Base-by-base conservation (phyloP, 2,113 vertebrate genomes). In the Halcyon malimbica region DNA sequence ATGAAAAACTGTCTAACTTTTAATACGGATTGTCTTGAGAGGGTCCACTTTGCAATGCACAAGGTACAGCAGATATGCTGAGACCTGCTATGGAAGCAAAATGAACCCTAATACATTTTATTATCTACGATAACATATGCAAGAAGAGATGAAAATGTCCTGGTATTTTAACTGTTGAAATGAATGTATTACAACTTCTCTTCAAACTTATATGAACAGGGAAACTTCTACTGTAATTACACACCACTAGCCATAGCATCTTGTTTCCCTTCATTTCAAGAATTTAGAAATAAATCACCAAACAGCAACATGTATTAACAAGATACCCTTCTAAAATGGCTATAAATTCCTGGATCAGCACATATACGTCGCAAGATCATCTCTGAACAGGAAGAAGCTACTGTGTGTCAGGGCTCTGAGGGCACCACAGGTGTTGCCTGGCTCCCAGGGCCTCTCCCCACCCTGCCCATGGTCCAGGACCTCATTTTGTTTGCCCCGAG, bases 321-420 rank as follows among this genome's bases (percentile, higher is more conserved):
- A 14, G 5, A 3, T 18, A 1, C 13, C 14, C 53, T 69, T 64
- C 41, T 35, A 39, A 24, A 33, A 10, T 0, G 7, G 50, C 8
- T 50, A 39, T 28, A 0, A 65, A 70, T 48, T n/a, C 79, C 79
- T 26, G 48, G 16, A 13, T 35, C 9, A 33, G 59, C 42, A 37
- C 46, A 17, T 5, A 2, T 2, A 1, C 0, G 1, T 28, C 5
- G 59, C 76, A 48, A 87, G 87, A 70, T 75, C 24, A 5, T 16
- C 82, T 53, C 50, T 73, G 54, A 60, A 3, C 48, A 18, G 10
- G 74, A 23, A 50, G 39, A 54, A 76, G 44, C 33, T 51, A 15
- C 54, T 19, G 7, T 11, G 41, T 48, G 64, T 39, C 62, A 19
- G 74, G n/a, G 65, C 70, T 90, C 28, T 39, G 48, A 19, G 29